Conservation (phyloP, 2,113 vertebrate genomes). For the Cyprinodon variegatus region DNA sequence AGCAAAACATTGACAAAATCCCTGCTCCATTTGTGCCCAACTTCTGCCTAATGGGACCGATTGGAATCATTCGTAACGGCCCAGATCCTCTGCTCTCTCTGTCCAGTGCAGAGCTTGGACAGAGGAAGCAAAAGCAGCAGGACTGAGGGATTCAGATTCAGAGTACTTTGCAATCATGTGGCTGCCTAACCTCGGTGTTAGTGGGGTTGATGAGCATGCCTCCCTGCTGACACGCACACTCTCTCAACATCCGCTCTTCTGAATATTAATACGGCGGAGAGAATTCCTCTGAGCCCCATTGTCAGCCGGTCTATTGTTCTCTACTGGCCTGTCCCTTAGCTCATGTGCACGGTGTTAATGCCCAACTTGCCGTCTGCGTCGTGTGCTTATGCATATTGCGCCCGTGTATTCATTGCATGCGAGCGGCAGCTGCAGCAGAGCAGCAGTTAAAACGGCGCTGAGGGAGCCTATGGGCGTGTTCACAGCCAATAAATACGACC, state of each 20-base stretch:
- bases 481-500: conserved; percentile 66
- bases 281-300: conserved; percentile 73
- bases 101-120: conserved; percentile 45
- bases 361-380: conserved; percentile 50
- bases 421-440: conserved; percentile 53
- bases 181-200: conserved; percentile 71
- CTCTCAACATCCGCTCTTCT: conserved; percentile 61
- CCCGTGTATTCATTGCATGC: conserved; percentile 47
- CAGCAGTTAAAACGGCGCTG: conserved; percentile 54
- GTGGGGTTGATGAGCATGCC: conserved; percentile 73
- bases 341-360: conserved; percentile 52
- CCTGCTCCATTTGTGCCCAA: conserved; percentile 48
- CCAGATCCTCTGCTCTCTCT: conserved; percentile 50
- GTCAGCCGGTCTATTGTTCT: conserved; percentile 76
- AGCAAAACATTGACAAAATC: conserved; percentile 40
- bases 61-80: conserved; percentile 54
- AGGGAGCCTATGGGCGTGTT: conserved; percentile 62
- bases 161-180: conserved; percentile 77
- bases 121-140: conserved; percentile 49
- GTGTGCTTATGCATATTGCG: conserved; percentile 72
- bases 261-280: conserved; percentile 75
- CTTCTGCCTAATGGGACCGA: conserved; percentile 47
- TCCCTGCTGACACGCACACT: conserved; percentile 72
- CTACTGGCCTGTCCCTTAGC: conserved; percentile 54
- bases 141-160: conserved; percentile 66